These are phyloP conservation scores for Drosophila biarmipes DNA, from an alignment of 1,140 invertebrate species.

Conservation along the genomic window DNA sequence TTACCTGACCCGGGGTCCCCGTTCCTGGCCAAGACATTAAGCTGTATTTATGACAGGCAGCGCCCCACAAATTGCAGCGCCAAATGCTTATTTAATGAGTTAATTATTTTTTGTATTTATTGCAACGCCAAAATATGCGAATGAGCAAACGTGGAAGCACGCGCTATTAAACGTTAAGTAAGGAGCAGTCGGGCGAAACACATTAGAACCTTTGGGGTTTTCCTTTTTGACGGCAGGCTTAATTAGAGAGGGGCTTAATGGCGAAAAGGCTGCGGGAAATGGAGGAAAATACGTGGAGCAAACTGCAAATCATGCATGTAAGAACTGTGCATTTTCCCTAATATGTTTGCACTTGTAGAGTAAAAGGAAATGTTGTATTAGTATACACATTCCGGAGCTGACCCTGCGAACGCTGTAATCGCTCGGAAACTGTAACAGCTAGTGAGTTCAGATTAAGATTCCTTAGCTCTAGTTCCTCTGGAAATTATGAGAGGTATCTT, in stretches of 20 bases:
- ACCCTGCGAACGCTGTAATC: too few relatives aligned
- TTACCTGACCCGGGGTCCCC: constrained; percentile 54
- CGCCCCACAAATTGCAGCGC: constrained; percentile 65
- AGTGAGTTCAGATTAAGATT: too few relatives aligned
- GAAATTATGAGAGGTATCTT: too few relatives aligned
- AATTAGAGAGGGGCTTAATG: constrained; percentile 49
- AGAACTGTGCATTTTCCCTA: background rate
- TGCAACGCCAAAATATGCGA: constrained; percentile 63
- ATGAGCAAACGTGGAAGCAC: constrained; percentile 64
- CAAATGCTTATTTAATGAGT: constrained; percentile 82
- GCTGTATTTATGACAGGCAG: constrained; percentile 71
- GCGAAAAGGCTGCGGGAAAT: background rate
- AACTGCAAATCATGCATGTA: constrained; percentile 19
- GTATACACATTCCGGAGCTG: too few relatives aligned
- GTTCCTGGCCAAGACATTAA: constrained; percentile 55
- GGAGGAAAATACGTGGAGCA: background rate
- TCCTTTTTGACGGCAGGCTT: constrained; percentile 38
- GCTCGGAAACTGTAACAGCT: too few relatives aligned
- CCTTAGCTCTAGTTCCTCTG: too few relatives aligned
- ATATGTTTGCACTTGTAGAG: background rate
- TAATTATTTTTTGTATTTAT: constrained; percentile 83
- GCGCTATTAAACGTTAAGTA: constrained; percentile 68
- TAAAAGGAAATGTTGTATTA: too few relatives aligned
- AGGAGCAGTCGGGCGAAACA: constrained; percentile 11
- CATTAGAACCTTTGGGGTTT: constrained; percentile 53